Conservation (phyloP, 2,113 vertebrate genomes). For the Leucopsar rothschildi region DNA sequence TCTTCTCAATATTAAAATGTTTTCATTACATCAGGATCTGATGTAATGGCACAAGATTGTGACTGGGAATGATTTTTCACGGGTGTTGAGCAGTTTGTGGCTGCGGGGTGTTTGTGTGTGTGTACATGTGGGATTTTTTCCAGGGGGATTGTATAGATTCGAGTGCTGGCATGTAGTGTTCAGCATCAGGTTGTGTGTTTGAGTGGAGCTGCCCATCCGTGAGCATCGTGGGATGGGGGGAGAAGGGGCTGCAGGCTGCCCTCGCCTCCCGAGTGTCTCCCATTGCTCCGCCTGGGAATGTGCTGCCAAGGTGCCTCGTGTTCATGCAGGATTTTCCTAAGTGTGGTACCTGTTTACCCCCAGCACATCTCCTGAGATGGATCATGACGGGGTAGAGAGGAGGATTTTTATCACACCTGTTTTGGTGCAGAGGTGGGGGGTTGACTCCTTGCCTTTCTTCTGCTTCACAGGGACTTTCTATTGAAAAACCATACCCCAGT, state of each 20-base stretch:
- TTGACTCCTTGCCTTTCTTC: neutral
- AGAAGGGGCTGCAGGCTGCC: neutral
- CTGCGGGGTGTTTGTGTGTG: neutral
- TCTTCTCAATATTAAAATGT: neutral
- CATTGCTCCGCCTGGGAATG: neutral
- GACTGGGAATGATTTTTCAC: neutral
- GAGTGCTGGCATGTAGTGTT: accelerated
- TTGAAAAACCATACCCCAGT: neutral
- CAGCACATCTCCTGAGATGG: neutral
- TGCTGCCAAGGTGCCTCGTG: accelerated
- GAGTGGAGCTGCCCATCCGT: neutral
- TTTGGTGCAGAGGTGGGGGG: accelerated
- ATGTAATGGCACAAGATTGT: neutral
- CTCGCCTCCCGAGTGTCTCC: neutral
- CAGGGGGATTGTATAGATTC: neutral
- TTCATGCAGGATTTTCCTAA: neutral
- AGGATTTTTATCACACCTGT: neutral
- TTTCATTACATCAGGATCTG: neutral
- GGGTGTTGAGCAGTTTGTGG: neutral
- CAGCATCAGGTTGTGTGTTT: no score
- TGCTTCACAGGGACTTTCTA: neutral
- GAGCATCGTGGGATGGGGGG: neutral
- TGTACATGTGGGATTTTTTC: neutral
- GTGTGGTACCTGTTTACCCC: neutral
- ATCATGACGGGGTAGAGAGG: neutral